Conservation (phyloP, 2,113 vertebrate genomes). For the Festucalex cinctus region DNA sequence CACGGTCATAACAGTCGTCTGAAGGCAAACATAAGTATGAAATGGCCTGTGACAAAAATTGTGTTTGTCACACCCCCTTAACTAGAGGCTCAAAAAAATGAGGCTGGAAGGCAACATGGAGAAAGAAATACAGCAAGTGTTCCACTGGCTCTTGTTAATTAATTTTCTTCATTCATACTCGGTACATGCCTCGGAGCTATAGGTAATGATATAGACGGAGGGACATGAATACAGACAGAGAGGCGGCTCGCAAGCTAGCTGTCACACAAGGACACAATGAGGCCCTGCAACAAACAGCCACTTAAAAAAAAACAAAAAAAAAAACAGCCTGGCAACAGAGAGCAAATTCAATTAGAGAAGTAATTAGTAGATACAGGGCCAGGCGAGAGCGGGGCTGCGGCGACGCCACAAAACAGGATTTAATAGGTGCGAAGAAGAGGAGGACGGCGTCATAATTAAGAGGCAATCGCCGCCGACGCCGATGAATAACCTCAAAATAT, state of each 20-base stretch:
- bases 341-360: slow-evolving; percentile 99
- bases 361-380: slow-evolving; percentile 99
- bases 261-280: slow-evolving; percentile 96
- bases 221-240: slow-evolving; percentile 54
- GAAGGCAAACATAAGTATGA: neutral
- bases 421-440: slow-evolving; percentile 96
- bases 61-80: neutral
- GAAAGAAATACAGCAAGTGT: slow-evolving; percentile 51
- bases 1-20: neutral
- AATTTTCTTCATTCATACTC: slow-evolving; percentile 56
- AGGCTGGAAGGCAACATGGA: slow-evolving; percentile 11
- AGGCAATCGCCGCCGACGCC: slow-evolving; percentile 99
- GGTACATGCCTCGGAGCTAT: slow-evolving; percentile 35
- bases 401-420: slow-evolving; percentile 97
- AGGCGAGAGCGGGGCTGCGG: slow-evolving; percentile 90
- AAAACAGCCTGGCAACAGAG: slow-evolving; percentile 95
- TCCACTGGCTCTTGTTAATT: slow-evolving; percentile 56
- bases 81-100: slow-evolving; percentile 38
- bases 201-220: slow-evolving; percentile 18
- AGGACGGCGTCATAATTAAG: slow-evolving; percentile 98
- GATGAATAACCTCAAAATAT: slow-evolving; percentile 89
- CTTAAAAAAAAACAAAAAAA: slow-evolving; percentile 85
- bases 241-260: slow-evolving; percentile 50
- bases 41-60: neutral
- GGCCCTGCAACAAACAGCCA: slow-evolving; percentile 96